phyloP scores from a whole-genome alignment of 2,113 vertebrate species.

The Cariama cristata region DNA sequence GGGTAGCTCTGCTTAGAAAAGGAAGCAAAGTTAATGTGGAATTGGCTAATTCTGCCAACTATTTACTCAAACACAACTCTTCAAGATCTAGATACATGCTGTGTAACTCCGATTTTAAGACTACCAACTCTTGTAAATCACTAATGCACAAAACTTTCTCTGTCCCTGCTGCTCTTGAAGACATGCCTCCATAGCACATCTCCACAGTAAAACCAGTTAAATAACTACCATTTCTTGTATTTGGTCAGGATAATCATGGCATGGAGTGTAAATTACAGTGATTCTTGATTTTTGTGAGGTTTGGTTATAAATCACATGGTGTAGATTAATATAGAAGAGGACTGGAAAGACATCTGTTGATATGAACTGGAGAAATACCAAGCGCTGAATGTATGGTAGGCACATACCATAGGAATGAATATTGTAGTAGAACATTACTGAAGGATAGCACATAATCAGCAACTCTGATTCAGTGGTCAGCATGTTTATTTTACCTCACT shows the following conservation, averaged over 20 bases:
- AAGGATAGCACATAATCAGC: neutral
- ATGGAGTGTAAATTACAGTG: neutral
- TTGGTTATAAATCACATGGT: neutral
- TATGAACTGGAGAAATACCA: neutral
- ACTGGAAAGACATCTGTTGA: neutral
- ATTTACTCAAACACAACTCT: neutral
- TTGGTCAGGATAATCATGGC: neutral
- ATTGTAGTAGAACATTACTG: neutral
- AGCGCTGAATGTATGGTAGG: neutral
- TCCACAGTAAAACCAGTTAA: neutral
- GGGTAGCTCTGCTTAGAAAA: neutral
- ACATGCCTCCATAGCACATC: neutral
- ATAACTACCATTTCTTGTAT: neutral
- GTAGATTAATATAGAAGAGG: neutral
- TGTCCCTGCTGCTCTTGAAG: neutral
- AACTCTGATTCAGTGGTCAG: neutral
- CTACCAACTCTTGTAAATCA: neutral
- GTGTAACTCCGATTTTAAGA: neutral
- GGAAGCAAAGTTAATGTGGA: neutral
- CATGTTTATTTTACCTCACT: neutral
- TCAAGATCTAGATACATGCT: neutral
- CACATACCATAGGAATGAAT: neutral
- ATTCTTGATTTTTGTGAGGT: neutral
- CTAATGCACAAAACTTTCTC: neutral
- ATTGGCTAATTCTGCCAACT: neutral